These are phyloP conservation scores for Monochamus alternatus DNA, from an alignment of 2,888 invertebrate genomes.

Conservation along the genomic window DNA sequence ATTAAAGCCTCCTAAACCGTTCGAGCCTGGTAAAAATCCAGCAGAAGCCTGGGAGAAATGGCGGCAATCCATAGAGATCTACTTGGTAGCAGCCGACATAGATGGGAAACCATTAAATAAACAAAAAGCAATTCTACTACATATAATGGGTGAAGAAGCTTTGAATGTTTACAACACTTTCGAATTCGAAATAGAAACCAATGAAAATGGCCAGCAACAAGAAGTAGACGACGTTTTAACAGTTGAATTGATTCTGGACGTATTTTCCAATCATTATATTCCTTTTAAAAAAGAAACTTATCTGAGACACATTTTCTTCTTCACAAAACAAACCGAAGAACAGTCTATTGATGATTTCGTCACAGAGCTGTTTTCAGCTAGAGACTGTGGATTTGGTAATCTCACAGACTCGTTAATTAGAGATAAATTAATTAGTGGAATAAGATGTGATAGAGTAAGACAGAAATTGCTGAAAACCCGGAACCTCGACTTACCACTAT, in stretches of 20 bases:
- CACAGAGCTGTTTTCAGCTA: background rate
- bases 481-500: too few relatives aligned
- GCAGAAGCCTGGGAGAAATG: conserved; percentile 4
- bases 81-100: background rate
- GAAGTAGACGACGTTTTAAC: background rate
- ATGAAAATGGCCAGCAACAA: background rate
- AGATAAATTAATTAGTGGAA: too few relatives aligned
- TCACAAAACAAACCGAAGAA: background rate
- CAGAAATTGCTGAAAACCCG: too few relatives aligned
- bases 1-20: background rate
- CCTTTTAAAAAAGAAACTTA: background rate
- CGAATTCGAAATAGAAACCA: background rate
- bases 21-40: background rate
- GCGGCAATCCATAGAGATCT: background rate
- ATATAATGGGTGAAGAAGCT: too few relatives aligned
- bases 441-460: too few relatives aligned
- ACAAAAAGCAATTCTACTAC: too few relatives aligned
- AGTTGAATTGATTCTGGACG: background rate
- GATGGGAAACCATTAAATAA: background rate
- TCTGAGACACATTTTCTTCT: too few relatives aligned
- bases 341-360: background rate
- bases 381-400: too few relatives aligned
- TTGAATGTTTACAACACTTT: too few relatives aligned
- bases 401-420: too few relatives aligned
- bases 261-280: background rate